Evolutionary conservation across 2,888 invertebrate species (phyloP).

Genomic region (Drosophila lutescens): DNA sequence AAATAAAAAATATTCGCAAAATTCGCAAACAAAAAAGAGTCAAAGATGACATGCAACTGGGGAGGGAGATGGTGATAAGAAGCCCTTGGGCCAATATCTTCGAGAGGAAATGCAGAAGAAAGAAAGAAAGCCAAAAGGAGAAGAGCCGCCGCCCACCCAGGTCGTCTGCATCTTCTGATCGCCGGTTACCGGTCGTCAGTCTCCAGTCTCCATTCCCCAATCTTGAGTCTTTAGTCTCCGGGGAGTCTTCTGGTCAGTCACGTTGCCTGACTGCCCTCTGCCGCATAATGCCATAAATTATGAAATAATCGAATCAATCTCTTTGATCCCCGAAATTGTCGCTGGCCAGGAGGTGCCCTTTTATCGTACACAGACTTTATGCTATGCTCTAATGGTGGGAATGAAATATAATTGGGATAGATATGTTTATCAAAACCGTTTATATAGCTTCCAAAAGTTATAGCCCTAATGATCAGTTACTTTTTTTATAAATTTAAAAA

Average conservation of each 20-base stretch:
- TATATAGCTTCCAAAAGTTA: too few relatives aligned
- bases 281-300: constrained; percentile 22
- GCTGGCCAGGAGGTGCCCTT: neutral
- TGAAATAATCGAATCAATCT: constrained; percentile 28
- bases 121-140: constrained; percentile 47
- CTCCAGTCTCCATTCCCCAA: neutral
- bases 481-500: too few relatives aligned
- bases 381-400: neutral
- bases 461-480: too few relatives aligned
- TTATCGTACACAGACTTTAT: neutral
- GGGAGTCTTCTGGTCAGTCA: constrained; percentile 12
- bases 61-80: constrained; percentile 29
- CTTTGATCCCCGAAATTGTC: constrained; percentile 3
- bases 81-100: constrained; percentile 56
- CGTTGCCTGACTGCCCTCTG: neutral
- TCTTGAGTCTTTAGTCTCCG: neutral
- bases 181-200: neutral
- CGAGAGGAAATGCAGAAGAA: constrained; percentile 11
- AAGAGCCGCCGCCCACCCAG: constrained; percentile 39
- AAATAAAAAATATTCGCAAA: constrained; percentile 9
- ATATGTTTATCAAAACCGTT: rapidly evolving
- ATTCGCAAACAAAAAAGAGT: constrained; percentile 12
- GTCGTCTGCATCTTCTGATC: constrained; percentile 18
- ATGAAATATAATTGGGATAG: neutral
- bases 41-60: constrained; percentile 27